Percentiles rank a stretch among this genome's conserved stretches.
Conservation (phyloP, 2,113 vertebrate genomes). For the Halcyon malimbica region DNA sequence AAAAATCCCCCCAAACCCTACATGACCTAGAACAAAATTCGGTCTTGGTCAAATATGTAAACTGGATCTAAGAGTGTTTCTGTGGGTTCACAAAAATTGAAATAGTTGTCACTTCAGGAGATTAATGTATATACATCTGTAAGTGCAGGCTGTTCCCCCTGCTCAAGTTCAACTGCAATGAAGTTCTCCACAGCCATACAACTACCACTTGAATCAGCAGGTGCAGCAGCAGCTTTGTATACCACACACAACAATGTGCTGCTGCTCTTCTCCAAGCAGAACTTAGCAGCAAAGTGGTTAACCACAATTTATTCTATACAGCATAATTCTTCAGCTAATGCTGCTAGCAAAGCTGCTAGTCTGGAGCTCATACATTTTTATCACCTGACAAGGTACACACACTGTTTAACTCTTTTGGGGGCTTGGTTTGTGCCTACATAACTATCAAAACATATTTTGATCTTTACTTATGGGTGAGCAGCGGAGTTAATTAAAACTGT, state of each 20-base stretch:
- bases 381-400: neutral
- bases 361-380: neutral
- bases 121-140: neutral
- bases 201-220: neutral
- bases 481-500: conserved; percentile 25
- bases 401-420: neutral
- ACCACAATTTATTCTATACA: neutral
- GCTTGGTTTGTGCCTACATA: neutral
- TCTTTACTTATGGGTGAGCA: conserved; percentile 14
- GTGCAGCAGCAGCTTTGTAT: neutral
- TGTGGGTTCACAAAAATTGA: neutral
- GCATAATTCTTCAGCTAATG: neutral
- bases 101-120: neutral
- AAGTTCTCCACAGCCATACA: neutral
- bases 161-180: neutral
- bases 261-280: neutral
- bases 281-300: neutral
- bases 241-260: neutral
- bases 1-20: neutral
- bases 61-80: neutral
- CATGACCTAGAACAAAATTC: neutral
- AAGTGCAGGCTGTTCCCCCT: neutral
- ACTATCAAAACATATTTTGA: conserved; percentile 16
- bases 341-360: neutral
- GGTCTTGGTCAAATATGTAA: neutral